Conservation (phyloP, 2,797 vertebrate genomes). For the Sebastes vulpes region DNA sequence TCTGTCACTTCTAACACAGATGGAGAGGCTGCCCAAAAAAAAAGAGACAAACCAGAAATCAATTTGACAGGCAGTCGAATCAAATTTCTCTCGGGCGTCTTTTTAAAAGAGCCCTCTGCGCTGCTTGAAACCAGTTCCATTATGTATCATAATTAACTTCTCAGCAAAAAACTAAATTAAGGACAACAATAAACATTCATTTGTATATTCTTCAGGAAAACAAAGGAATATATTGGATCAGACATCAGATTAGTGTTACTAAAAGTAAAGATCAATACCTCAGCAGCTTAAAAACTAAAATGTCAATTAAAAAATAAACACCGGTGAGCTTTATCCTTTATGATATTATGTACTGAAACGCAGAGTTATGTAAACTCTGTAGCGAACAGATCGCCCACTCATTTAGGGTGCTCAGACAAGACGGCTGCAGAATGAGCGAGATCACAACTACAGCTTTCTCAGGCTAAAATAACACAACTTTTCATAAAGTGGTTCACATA, state of each 20-base stretch:
- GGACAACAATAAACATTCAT: background rate
- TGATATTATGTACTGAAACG: background rate
- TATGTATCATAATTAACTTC: slow-evolving; percentile 14
- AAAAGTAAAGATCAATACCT: background rate
- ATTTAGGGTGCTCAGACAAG: background rate
- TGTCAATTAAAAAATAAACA: background rate
- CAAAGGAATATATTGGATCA: slow-evolving; percentile 1
- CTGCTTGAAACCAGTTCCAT: background rate
- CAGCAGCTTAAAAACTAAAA: background rate
- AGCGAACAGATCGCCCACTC: slow-evolving; percentile 27
- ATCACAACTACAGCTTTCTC: slow-evolving; percentile 20
- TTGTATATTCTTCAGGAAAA: background rate
- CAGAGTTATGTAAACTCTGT: slow-evolving; percentile 27
- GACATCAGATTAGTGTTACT: background rate
- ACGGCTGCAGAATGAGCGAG: background rate
- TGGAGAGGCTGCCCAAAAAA: slow-evolving; percentile 19
- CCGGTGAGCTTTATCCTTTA: background rate
- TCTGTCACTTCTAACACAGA: slow-evolving; percentile 56
- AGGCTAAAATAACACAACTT: slow-evolving; percentile 7
- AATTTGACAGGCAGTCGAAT: slow-evolving; percentile 29
- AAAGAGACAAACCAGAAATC: slow-evolving; percentile 18
- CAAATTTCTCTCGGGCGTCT: slow-evolving; percentile 20
- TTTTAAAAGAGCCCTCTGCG: background rate
- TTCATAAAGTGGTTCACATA: background rate
- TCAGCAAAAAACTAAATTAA: background rate